Evolutionary conservation across 2,797 vertebrate species (phyloP), one percentile per base, ranked within the genome.

Genomic region (Buphagus erythrorhynchus): DNA sequence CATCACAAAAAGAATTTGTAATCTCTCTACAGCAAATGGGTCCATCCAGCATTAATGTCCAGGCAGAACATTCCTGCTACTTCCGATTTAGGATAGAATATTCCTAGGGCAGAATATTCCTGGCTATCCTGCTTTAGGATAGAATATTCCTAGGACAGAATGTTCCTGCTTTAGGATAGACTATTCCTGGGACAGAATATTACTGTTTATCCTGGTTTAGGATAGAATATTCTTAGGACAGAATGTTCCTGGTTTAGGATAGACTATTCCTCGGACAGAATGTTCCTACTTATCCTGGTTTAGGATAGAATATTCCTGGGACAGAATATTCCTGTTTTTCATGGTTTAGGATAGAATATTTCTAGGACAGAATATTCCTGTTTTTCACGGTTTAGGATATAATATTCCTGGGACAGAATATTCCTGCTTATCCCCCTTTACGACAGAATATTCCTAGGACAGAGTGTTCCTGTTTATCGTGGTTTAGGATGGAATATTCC

Each of bases 221-320:
- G 25, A 25, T 9, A 29, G 24, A 33, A 20, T 14, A 51, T 28
- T 79, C 52, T 38, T 28, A 9, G 16, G 8, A 12, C 22, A n/a
- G 17, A 45, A 33, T 3, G 2, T 46, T 66, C 38, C 45, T 8
- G 2, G 3, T 38, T 31, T 28, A 9, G 31, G 20, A 25, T 11
- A 24, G 24, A 33, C 17, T 14, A 52, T 28, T 68, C 43, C 43
- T 48, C 13, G 25, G 10, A n/a, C 5, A 25, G 40, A 46, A 12
- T 3, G 1, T 15, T 43, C 26, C 31, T 42, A 10, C 5, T 17
- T 9, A 2, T 26, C 5, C 29, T 3, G 3, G 1, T 46, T 46
- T 24, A 46, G 45, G 45, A 46, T 21, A 46, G 21, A 22, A 21
- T 45, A 7, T 45, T 45, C 21, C 19, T 43, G 10, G 43, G 19